Percentiles rank a stretch among this genome's conserved stretches.
These are phyloP conservation scores for Cylas formicarius DNA, from an alignment of 1,140 invertebrate species.

Conservation along the genomic window DNA sequence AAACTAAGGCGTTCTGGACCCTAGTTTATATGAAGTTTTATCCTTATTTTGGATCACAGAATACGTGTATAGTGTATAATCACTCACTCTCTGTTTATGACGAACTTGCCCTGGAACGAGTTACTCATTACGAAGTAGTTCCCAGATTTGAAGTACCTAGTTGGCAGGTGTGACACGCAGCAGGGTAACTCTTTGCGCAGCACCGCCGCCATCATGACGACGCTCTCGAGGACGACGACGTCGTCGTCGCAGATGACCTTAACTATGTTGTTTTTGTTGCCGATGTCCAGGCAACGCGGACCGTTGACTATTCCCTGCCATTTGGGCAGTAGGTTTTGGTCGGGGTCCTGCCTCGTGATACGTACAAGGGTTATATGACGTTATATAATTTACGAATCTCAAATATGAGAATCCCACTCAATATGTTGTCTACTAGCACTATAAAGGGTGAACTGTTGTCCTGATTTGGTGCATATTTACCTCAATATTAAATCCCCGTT, in stretches of 20 bases:
- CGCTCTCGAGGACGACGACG: conserved; percentile 32
- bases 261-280: conserved; percentile 25
- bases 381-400: too few relatives aligned
- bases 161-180: conserved; percentile 17
- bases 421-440: too few relatives aligned
- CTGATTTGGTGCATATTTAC: too few relatives aligned
- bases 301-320: conserved; percentile 33
- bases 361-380: too few relatives aligned
- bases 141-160: conserved; percentile 26
- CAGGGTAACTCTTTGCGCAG: conserved; percentile 26
- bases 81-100: conserved; percentile 29
- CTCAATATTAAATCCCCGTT: too few relatives aligned
- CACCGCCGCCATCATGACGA: conserved; percentile 28
- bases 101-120: conserved; percentile 21
- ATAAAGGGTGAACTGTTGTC: too few relatives aligned
- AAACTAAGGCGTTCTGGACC: too few relatives aligned
- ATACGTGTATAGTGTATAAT: too few relatives aligned
- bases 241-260: conserved; percentile 29
- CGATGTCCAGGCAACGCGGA: conserved; percentile 28
- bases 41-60: too few relatives aligned
- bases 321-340: conserved; percentile 22
- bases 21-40: too few relatives aligned
- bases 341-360: conserved; percentile 22
- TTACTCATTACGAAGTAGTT: conserved; percentile 29
- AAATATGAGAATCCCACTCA: too few relatives aligned